Evolutionary conservation across 1,140 invertebrate genomes (phyloP).

Genomic region (Caenorhabditis inopinata): DNA sequence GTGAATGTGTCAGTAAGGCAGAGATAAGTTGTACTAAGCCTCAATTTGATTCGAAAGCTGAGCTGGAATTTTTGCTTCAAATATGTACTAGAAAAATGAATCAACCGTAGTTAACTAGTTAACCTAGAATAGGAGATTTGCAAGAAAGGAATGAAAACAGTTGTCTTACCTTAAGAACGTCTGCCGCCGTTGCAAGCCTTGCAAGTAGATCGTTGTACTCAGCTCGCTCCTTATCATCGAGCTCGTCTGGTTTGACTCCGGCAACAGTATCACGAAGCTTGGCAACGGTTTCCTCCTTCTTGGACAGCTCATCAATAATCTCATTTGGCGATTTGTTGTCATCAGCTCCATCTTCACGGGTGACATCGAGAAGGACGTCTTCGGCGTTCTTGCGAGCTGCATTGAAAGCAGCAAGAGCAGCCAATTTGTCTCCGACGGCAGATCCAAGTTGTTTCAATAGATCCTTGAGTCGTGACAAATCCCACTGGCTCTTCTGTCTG

Average conservation of each 20-base stretch:
- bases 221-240: conserved; percentile 2
- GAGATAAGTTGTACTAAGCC: too few relatives aligned
- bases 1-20: too few relatives aligned
- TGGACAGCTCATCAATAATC: conserved; percentile 18
- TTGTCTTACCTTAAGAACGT: neutral
- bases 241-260: neutral
- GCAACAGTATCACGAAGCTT: neutral
- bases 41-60: too few relatives aligned
- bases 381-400: conserved; percentile 48
- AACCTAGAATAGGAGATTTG: too few relatives aligned
- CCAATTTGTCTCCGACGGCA: conserved; percentile 55
- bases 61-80: too few relatives aligned
- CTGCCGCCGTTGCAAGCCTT: conserved; percentile 1
- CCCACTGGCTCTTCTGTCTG: conserved; percentile 51
- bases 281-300: conserved; percentile 20
- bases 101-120: too few relatives aligned
- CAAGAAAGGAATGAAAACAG: neutral
- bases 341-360: neutral
- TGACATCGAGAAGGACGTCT: conserved; percentile 32
- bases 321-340: neutral
- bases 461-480: conserved; percentile 44
- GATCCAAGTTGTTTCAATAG: too few relatives aligned
- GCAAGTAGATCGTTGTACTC: conserved; percentile 22
- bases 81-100: too few relatives aligned
- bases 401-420: conserved; percentile 54